A percentile compares a stretch with the other conserved stretches of the same genome.
These are phyloP conservation scores for Neodiprion fabricii DNA, from an alignment of 1,140 invertebrate species.

Conservation along the genomic window DNA sequence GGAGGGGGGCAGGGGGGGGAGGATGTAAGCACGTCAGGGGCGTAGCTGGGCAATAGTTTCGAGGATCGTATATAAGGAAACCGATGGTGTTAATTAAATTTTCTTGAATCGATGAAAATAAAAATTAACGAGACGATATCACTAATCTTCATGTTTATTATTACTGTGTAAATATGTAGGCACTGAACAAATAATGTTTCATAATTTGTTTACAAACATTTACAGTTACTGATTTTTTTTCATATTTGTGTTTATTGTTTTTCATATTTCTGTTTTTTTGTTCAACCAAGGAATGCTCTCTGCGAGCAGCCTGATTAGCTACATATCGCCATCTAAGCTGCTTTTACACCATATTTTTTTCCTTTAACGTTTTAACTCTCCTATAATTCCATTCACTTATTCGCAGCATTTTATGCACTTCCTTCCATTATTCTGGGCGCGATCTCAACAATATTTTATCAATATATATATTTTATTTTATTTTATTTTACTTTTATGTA, in stretches of 20 bases:
- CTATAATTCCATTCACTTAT: slow-evolving; percentile 16
- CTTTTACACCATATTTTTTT: slow-evolving; percentile 25
- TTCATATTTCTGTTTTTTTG: slow-evolving; percentile 31
- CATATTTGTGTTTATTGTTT: slow-evolving; percentile 21
- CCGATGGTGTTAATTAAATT: slow-evolving; percentile 33
- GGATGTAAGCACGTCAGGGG: slow-evolving; percentile 8
- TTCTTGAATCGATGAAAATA: slow-evolving; percentile 6
- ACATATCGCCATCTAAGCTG: slow-evolving; percentile 21
- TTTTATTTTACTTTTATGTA: slow-evolving; percentile 47
- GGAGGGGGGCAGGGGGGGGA: slow-evolving; percentile 17
- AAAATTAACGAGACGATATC: slow-evolving; percentile 36
- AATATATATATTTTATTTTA: slow-evolving; percentile 52
- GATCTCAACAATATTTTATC: slow-evolving; percentile 55
- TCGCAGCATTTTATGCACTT: slow-evolving; percentile 51
- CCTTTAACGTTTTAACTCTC: slow-evolving; percentile 22
- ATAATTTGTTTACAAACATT: slow-evolving; percentile 63
- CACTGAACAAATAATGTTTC: slow-evolving; percentile 63
- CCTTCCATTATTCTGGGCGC: slow-evolving; percentile 42
- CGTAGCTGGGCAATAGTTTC: not conserved
- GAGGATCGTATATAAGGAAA: slow-evolving; percentile 33
- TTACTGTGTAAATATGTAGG: slow-evolving; percentile 63
- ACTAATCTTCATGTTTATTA: slow-evolving; percentile 61
- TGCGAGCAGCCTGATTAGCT: slow-evolving; percentile 34
- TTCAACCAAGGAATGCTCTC: slow-evolving; percentile 54
- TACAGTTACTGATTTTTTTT: slow-evolving; percentile 57